A percentile compares a stretch with the other conserved stretches of the same genome.
Evolutionary conservation across 1,140 invertebrate genomes (phyloP).

Genomic region (Zaprionus vittiger): DNA sequence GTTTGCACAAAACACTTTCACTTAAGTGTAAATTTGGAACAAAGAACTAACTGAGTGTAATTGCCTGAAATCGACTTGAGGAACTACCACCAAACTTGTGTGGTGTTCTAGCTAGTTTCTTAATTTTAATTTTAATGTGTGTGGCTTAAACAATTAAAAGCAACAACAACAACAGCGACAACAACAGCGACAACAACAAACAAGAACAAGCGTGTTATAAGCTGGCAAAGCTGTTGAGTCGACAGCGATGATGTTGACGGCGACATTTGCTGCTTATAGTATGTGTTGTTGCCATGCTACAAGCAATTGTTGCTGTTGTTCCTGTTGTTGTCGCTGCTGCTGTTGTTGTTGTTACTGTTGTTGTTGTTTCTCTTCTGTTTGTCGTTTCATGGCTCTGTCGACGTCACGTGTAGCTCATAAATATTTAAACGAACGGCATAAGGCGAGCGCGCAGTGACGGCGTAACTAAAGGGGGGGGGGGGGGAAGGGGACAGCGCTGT

Average conservation of each 20-base stretch:
- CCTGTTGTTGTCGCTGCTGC: constrained; percentile 3
- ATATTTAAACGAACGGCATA: constrained; percentile 61
- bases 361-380: not conserved
- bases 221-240: constrained; percentile 27
- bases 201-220: constrained; percentile 28
- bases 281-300: constrained; percentile 37
- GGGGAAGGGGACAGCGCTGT: not conserved
- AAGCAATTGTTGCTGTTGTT: constrained; percentile 24
- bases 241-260: not conserved
- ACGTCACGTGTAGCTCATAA: constrained; percentile 76
- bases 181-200: constrained; percentile 5
- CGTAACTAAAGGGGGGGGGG: not conserved
- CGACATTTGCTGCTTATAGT: constrained; percentile 18
- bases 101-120: constrained; percentile 29
- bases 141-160: constrained; percentile 39
- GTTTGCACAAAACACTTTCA: not conserved
- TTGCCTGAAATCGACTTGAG: not conserved
- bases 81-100: not conserved
- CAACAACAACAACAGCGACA: constrained; percentile 15
- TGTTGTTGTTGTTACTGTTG: constrained; percentile 14
- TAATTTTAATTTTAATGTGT: constrained; percentile 22
- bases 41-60: not conserved
- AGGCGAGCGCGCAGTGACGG: too few relatives aligned
- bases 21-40: constrained; percentile 22
- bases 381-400: constrained; percentile 49